Conservation (phyloP, 2,888 invertebrate genomes). For the Drosophila differens region DNA sequence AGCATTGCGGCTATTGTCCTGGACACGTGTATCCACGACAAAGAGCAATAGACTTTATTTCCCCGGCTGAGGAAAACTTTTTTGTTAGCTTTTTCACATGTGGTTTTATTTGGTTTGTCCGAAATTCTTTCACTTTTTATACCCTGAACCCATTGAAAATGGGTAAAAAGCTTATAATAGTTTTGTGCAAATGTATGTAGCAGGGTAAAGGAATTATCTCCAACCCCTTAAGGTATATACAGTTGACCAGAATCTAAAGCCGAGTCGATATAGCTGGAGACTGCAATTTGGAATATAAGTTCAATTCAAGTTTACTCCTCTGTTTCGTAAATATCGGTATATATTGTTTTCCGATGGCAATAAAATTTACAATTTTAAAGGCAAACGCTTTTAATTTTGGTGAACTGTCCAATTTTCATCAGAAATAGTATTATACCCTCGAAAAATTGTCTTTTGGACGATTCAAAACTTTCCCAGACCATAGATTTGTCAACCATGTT, state of each 20-base stretch:
- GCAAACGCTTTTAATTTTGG: background rate
- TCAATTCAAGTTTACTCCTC: background rate
- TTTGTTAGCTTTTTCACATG: constrained; percentile 35
- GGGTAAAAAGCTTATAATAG: background rate
- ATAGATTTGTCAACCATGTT: background rate
- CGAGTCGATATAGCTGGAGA: background rate
- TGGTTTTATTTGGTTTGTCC: constrained; percentile 26
- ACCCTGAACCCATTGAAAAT: background rate
- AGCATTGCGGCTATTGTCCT: constrained; percentile 40
- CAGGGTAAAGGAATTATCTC: background rate
- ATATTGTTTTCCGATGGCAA: background rate
- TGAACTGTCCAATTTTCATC: background rate
- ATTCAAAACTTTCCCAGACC: background rate
- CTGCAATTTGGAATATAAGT: background rate
- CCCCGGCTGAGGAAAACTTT: constrained; percentile 34
- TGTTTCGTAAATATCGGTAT: background rate
- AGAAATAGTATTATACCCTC: background rate
- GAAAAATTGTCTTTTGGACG: background rate
- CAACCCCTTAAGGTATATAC: background rate
- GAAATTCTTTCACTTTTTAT: constrained; percentile 25
- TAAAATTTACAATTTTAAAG: background rate
- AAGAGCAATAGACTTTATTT: constrained; percentile 38
- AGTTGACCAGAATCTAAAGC: background rate
- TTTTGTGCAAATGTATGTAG: background rate
- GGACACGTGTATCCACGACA: constrained; percentile 9